Base-by-base conservation (phyloP, 2,113 vertebrate genomes). In the Petroica traversi region DNA sequence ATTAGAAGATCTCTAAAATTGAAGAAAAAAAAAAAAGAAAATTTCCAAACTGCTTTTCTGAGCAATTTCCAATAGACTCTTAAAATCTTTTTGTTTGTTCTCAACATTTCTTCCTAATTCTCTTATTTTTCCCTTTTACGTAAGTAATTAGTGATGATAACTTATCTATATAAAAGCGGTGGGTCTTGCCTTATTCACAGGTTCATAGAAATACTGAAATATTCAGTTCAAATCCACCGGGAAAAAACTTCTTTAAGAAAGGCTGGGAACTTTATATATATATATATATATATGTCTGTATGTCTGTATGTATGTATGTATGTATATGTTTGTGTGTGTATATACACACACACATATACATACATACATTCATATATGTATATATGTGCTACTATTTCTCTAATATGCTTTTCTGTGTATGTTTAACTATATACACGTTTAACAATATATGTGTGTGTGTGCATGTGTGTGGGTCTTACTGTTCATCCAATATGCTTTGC, bases 361-460 rank as follows among this genome's bases (percentile, higher is more conserved):
- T 15, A 9, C 2, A 75, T 8, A 36, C 5, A 28, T 1, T 12
- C 0, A 20, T 1, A 2, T 22, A 64, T 4, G 2, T 43, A 28
- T 26, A 6, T 23, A 19, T 19, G 9, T 11, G 29, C 59, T 51
- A 72, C 17, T 58, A 25, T 48, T 36, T 59, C 28, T 29, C 62
- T 26, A 68, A 12, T 14, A 46, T 12, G 26, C 8, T 72, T 69
- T 48, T 48, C 26, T 76, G 11, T 40, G 20, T 45, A 68, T 24
- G 16, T 79, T 59, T 75, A 55, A 40, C n/a, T 48, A 72, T 18
- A 62, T 14, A 40, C 5, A 11, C 33, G 12, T 82, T 71, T 58
- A 40, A 54, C 15, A 8, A 34, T 34, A 31, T 26, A 4, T 43
- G 15, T 3, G 1, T 46, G 3, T 36, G 18, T 68, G n/a, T 7